phyloP scores from a whole-genome alignment of 2,113 vertebrate genomes.

The Xenopus laevis region DNA sequence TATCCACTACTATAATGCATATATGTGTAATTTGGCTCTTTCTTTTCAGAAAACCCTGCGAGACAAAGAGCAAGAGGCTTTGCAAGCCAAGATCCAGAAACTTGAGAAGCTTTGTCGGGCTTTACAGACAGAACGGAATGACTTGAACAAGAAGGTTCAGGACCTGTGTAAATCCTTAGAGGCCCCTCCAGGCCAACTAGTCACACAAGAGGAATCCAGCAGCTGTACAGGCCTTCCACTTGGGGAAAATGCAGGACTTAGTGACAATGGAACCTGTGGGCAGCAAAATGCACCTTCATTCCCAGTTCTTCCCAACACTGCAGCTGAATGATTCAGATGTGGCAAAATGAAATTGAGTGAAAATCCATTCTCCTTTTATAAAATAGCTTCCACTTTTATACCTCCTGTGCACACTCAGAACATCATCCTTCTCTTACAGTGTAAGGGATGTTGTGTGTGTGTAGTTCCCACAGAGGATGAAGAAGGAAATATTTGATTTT shows the following conservation, averaged over 20 bases:
- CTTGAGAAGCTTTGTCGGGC: constrained; percentile 93
- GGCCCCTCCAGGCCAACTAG: background rate
- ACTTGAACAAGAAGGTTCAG: constrained; percentile 95
- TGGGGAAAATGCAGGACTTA: constrained; percentile 27
- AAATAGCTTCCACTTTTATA: constrained; percentile 36
- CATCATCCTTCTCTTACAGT: background rate
- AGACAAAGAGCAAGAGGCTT: constrained; percentile 86
- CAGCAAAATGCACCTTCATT: constrained; percentile 1
- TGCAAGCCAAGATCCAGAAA: constrained; percentile 90
- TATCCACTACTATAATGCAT: no score
- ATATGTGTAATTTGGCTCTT: background rate
- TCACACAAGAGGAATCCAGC: background rate
- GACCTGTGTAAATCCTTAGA: constrained; percentile 61
- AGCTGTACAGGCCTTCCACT: background rate
- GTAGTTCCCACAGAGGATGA: background rate
- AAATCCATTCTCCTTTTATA: constrained; percentile 19
- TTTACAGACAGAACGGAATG: constrained; percentile 89
- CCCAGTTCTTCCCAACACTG: constrained; percentile 1
- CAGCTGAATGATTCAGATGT: constrained; percentile 13
- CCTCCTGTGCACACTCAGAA: constrained; percentile 1
- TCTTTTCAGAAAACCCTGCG: constrained; percentile 80
- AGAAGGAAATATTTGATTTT: no score
- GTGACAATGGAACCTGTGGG: constrained; percentile 11
- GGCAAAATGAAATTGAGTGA: background rate
- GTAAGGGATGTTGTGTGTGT: no score